Conservation (phyloP, 2,888 invertebrate species). For the Aleiodes alternator region DNA sequence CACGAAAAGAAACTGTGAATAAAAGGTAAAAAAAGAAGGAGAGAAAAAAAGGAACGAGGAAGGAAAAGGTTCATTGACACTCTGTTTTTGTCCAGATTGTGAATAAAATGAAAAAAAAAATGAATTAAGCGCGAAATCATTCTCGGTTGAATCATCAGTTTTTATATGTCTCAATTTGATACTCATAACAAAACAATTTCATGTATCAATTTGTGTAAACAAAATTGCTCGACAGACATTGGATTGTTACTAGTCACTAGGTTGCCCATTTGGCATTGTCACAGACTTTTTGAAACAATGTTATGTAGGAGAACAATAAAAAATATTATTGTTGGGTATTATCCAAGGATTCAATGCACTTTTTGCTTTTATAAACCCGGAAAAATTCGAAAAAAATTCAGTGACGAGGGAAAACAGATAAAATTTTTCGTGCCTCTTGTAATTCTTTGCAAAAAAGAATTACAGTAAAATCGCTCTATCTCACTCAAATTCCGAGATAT, state of each 20-base stretch:
- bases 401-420: too few species aligned
- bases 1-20: conserved; percentile 11
- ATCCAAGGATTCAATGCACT: not conserved
- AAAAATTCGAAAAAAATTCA: not conserved
- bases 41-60: not conserved
- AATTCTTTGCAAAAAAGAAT: too few species aligned
- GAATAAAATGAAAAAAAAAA: conserved; percentile 8
- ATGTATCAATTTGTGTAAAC: conserved; percentile 10
- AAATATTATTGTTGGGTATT: not conserved
- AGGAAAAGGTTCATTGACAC: conserved; percentile 29
- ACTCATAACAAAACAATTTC: not conserved
- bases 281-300: conserved; percentile 2
- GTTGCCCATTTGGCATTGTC: conserved; percentile 22
- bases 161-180: not conserved
- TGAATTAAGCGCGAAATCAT: not conserved
- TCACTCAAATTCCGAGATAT: too few species aligned
- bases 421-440: too few species aligned
- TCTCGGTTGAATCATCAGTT: not conserved
- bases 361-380: not conserved
- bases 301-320: not conserved
- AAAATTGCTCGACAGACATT: conserved; percentile 13
- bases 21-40: not conserved
- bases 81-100: not conserved
- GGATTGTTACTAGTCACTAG: not conserved
- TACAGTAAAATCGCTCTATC: too few species aligned